Evolutionary conservation across 2,113 vertebrate genomes (phyloP).

Genomic region (Pitta sordida): DNA sequence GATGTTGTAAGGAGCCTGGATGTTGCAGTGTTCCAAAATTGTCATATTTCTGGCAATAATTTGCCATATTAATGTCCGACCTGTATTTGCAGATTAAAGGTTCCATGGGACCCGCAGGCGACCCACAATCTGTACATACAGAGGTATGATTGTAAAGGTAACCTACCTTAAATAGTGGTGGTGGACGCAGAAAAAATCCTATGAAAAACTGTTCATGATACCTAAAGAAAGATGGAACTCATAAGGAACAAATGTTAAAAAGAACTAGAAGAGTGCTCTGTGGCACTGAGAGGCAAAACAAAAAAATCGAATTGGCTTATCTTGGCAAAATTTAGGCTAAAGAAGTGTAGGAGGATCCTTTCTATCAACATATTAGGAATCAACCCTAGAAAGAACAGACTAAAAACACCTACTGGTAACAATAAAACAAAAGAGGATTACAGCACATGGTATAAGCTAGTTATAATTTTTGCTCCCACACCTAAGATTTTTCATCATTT

Average conservation of each 20-base stretch:
- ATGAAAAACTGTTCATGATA: not conserved
- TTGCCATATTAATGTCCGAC: too few species aligned
- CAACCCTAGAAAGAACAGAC: not conserved
- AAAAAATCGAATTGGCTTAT: not conserved
- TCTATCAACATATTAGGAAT: not conserved
- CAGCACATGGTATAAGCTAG: rapidly evolving
- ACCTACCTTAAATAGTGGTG: not conserved
- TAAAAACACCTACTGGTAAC: not conserved
- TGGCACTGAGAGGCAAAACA: not conserved
- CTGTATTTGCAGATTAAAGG: too few species aligned
- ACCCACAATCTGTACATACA: too few species aligned
- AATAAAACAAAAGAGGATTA: not conserved
- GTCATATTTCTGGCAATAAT: too few species aligned
- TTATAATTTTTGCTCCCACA: not conserved
- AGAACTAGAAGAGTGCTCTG: rapidly evolving
- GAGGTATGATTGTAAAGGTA: too few species aligned
- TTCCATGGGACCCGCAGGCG: too few species aligned
- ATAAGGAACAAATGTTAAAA: not conserved
- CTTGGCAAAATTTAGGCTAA: not conserved
- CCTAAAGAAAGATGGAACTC: not conserved
- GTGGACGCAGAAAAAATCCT: not conserved
- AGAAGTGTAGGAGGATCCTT: not conserved
- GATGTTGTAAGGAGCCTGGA: too few species aligned
- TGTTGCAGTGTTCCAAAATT: too few species aligned
- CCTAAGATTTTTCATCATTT: not conserved